Percentiles rank a stretch among this genome's conserved stretches.
These are phyloP conservation scores for Punctoribates punctum DNA, from an alignment of 2,888 invertebrate genomes.

Conservation along the genomic window DNA sequence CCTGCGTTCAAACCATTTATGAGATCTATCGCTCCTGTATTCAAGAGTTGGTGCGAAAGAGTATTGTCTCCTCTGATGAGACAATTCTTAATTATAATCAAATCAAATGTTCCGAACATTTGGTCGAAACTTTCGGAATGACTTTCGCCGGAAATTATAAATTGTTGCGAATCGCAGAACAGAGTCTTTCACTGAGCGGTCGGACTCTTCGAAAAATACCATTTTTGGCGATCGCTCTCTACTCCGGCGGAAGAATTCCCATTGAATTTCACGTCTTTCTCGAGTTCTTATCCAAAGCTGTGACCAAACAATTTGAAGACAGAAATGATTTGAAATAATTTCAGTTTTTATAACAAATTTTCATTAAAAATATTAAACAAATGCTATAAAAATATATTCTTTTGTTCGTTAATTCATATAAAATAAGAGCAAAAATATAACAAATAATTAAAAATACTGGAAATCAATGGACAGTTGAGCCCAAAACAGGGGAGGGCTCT, in stretches of 20 bases:
- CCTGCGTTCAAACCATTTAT: slow-evolving; percentile 71
- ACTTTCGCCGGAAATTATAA: slow-evolving; percentile 34
- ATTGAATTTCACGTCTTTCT: slow-evolving; percentile 43
- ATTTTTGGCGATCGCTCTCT: slow-evolving; percentile 63
- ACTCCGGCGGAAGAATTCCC: slow-evolving; percentile 35
- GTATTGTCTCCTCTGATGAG: slow-evolving; percentile 39
- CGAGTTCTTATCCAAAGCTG: slow-evolving; percentile 45
- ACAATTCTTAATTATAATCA: slow-evolving; percentile 30
- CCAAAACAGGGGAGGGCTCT: slow-evolving; percentile 40
- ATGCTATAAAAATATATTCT: not conserved
- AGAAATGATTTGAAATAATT: slow-evolving; percentile 40
- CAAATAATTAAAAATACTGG: not conserved
- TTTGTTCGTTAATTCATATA: not conserved
- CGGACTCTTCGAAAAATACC: slow-evolving; percentile 81
- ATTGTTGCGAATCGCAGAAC: slow-evolving; percentile 41
- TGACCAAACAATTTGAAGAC: slow-evolving; percentile 45
- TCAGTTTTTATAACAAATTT: slow-evolving; percentile 3
- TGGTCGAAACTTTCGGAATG: not conserved
- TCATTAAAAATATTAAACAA: not conserved
- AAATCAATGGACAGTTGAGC: not conserved
- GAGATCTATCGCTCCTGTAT: slow-evolving; percentile 78
- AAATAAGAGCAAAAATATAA: slow-evolving; percentile 26
- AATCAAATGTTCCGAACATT: not conserved
- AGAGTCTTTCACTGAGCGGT: slow-evolving; percentile 72
- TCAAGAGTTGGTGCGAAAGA: slow-evolving; percentile 71